Conservation (phyloP, 37 sponge, comb jelly and placozoan genomes). For the Crambe crambe region DNA sequence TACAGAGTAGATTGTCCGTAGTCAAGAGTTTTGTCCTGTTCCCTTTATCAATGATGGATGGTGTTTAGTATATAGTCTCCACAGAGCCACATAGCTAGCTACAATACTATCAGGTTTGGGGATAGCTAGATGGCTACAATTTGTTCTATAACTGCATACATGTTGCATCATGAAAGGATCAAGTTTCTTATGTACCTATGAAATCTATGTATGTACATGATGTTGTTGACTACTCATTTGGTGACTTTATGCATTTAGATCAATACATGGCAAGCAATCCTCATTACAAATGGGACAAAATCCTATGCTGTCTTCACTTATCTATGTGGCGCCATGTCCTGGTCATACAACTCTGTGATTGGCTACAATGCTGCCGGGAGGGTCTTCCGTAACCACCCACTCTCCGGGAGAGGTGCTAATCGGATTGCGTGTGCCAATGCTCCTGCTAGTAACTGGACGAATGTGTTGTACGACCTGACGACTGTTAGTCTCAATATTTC, state of each 20-base stretch:
- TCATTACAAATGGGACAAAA: constrained; percentile 61
- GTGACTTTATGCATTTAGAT: constrained; percentile 12
- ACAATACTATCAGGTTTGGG: too few relatives aligned
- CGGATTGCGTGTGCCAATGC: constrained; percentile 28
- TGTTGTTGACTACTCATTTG: too few relatives aligned
- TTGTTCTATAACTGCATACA: too few relatives aligned
- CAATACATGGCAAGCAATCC: constrained; percentile 67
- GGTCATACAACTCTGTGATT: constrained; percentile 44
- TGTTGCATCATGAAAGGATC: too few relatives aligned
- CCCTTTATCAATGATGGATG: too few relatives aligned
- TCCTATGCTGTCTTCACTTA: constrained; percentile 76
- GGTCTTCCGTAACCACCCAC: constrained; percentile 37
- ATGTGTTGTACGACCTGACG: constrained; percentile 46
- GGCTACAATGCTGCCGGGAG: constrained; percentile 58
- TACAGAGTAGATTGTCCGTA: too few relatives aligned
- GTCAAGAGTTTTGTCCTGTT: too few relatives aligned
- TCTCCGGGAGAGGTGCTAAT: neutral
- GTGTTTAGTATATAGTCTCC: too few relatives aligned
- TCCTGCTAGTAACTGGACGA: constrained; percentile 12
- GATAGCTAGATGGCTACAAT: too few relatives aligned
- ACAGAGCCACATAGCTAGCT: too few relatives aligned
- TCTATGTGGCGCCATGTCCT: constrained; percentile 58
- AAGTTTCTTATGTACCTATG: too few relatives aligned
- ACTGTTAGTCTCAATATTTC: neutral
- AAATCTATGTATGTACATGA: too few relatives aligned